Base-by-base conservation (phyloP, 2,113 vertebrate species). In the Siphamia tubifer region DNA sequence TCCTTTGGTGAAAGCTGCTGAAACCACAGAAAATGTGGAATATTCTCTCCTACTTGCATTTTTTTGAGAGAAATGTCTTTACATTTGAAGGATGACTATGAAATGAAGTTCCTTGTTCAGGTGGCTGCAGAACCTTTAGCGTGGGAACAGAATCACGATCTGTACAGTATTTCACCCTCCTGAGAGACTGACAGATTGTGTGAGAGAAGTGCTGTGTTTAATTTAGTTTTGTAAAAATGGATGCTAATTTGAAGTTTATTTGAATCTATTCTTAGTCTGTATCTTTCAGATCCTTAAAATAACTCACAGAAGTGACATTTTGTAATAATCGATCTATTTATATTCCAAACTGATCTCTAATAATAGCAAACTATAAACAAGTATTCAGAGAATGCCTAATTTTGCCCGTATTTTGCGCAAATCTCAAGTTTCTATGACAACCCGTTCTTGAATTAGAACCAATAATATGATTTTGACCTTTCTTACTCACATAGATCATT, bases 91-190 rank as follows among this genome's bases (percentile, higher is more conserved):
- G 36, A 21, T 43, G 28, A 44, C 65, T 57, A 44, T 25, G 4
- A 52, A 31, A 53, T 21, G 30, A 9, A 53, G 64, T 39, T 6
- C 13, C 24, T 51, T 15, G 15, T 32, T 32, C 4, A 32, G 13
- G 40, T 9, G 10, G 16, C 19, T 62, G 49, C 10, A 13, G 53
- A 21, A 16, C 30, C 3, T 47, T 6, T 13, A 32, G 17, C 32
- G 13, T 67, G 27, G 40, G 25, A 74, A 23, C 11, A 60, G 6
- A 61, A 54, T 40, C 25, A 67, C 8, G 7, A 47, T 52, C 39
- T 34, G 20, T 25, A 15, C 39, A 27, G 20, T 25, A 15, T 48
- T 11, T 38, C 39, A 40, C 25, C n/a, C 19, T 48, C 34, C 27
- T 28, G 13, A 20, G 32, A 39, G 40, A 39, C 31, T 40, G 31